Evolutionary conservation across 2,113 vertebrate species (phyloP), one percentile per base, ranked within the genome.

Genomic region (Chaetodon auriga): DNA sequence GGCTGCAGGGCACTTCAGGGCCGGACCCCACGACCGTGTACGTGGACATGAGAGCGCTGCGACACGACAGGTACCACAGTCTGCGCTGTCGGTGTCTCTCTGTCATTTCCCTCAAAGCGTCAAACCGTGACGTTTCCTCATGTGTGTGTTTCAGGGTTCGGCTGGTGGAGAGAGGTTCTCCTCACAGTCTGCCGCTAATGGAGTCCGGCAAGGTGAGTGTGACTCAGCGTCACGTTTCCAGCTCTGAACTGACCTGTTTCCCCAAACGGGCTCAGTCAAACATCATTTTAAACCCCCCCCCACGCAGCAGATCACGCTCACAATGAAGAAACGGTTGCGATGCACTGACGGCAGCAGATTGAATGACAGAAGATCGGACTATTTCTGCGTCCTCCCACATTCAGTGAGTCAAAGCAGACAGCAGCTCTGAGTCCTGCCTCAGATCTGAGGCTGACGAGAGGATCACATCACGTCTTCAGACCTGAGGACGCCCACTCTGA

Each of bases 21-120:
- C 98, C 98, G 2, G 98, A 99, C 86, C 98, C 98, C 8, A 99
- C 98, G 16, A 99, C 98, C 12, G 98, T 99, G 85, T 99, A 97
- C 45, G 98, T 99, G 92, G 98, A 99, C 94, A 99, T 99, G 98
- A 96, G 98, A 86, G 98, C 98, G 38, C 96, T 99, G 85, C 96
- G 98, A 79, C 98, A 99, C 0, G 98, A 99, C 96, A 98, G 98
- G 98, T 99, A 91, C 85, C 53, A 0, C 38, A 4, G 0, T 14
- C 41, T 5, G n/a, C 2, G n/a, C 68, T 0, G 12, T 6, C 68
- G 3, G 9, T 15, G 0, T 16, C 0, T 1, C 14, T 30, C 0
- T 1, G 16, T 58, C 2, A 15, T 15, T 21, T 45, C 3, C 43
- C 1, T 18, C 21, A 8, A 35, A 4, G 35, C 2, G 1, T 6